Base-by-base conservation (phyloP, 2,113 vertebrate species). In the Phocoena phocoena region DNA sequence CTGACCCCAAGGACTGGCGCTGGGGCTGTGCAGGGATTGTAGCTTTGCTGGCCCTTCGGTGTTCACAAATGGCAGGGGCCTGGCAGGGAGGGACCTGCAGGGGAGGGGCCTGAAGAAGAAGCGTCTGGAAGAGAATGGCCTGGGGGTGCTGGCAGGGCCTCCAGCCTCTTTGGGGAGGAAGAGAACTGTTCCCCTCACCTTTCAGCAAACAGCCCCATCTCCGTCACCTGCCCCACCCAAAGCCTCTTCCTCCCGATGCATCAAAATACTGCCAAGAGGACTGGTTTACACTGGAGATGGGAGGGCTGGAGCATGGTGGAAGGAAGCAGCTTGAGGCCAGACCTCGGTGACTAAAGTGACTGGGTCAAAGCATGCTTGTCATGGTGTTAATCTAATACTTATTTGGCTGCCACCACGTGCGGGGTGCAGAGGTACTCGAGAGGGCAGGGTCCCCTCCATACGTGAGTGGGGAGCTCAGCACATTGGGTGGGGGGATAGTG, bases 361-460 rank as follows among this genome's bases (percentile, higher is more conserved):
- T 1, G 5, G 11, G 21, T 6, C 38, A 28, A 17, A 50, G 38
- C 55, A 15, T 0, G 1, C 28, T 4, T 3, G 12, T 31, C 41
- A 0, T 4, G 53, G 0, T 36, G 33, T 23, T 60, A 36, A 15
- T 6, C 15, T 14, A 6, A 25, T 0, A 33, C 13, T 28, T 50
- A 10, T 6, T 4, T 10, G 36, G 33, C 17, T 9, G n/a, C 36
- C 36, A 4, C 1, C 5, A 4, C 1, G 18, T 12, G 20, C 0
- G 1, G 1, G 63, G 7, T 11, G 13, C 17, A 13, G 12, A 62
- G 81, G 73, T 21, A 25, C 89, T 53, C 33, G 8, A 36, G 31
- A 23, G 20, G 55, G 17, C 3, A 15, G 3, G 70, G 21, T 17
- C 12, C 55, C 33, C 1, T 14, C 44, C 6, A 5, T 13, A 17